A percentile compares a stretch with the other conserved stretches of the same genome.
Conservation (phyloP, 2,797 vertebrate species). For the Betta splendens region DNA sequence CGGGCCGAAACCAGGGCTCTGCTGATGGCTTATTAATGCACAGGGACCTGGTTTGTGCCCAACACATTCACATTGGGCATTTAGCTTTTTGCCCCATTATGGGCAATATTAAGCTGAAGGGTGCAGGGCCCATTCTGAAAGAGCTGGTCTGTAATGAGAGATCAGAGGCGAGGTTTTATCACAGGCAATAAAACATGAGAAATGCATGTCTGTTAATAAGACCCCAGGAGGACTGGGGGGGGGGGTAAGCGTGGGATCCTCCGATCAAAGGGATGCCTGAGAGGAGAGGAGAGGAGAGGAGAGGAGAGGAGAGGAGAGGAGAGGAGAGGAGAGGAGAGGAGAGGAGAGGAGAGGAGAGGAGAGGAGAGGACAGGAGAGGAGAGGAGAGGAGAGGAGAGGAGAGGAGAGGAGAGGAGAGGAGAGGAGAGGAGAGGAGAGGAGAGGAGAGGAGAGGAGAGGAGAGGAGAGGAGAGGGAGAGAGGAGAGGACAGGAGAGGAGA, state of each 20-base stretch:
- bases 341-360: conserved; percentile 6
- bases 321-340: neutral
- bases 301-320: conserved; percentile 8
- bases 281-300: conserved; percentile 39
- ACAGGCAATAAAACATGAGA: conserved; percentile 82
- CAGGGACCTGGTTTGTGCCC: conserved; percentile 58
- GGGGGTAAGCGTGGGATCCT: conserved; percentile 62
- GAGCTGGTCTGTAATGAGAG: conserved; percentile 77
- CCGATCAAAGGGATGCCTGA: conserved; percentile 74
- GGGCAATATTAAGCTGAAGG: conserved; percentile 71
- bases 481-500: conserved; percentile 39
- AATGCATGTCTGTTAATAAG: conserved; percentile 81
- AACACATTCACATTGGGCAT: conserved; percentile 65
- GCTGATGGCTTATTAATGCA: conserved; percentile 74
- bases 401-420: conserved; percentile 39
- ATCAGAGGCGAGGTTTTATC: conserved; percentile 81
- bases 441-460: conserved; percentile 39
- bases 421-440: conserved; percentile 42
- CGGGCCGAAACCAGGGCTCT: conserved; percentile 43
- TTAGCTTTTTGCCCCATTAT: conserved; percentile 76
- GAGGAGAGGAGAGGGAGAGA: conserved; percentile 49
- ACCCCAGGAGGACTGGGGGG: conserved; percentile 72
- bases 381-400: too few species aligned
- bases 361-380: conserved; percentile 28
- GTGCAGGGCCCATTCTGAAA: conserved; percentile 73